Evolutionary conservation across 1,140 invertebrate species (phyloP), one percentile per base, ranked within the genome.

Genomic region (Dermatophagoides farinae): DNA sequence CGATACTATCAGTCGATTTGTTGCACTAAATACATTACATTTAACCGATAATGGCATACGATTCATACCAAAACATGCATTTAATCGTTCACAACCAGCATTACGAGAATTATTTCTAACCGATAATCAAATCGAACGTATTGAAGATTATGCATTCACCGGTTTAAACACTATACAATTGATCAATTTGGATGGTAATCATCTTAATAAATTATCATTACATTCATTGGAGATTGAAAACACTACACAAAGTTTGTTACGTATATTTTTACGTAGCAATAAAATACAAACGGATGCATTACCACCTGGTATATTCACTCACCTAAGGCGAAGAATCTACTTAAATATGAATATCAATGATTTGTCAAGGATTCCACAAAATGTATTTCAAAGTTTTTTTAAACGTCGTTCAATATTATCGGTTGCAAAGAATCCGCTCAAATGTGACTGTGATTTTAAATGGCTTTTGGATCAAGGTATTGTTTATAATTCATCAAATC

Each of bases 361-460:
- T 49, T 11, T 60, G 16, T 49, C 58, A 1, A 1, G 1, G 6
- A 18, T 60, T 47, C 12, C 23, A 11, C 12, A 25, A n/a, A 14
- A 14, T 12, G 39, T 60, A 11, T 60, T 60, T 25, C 38, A 44
- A 20, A 22, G 20, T 10, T 40, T 47, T 14, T 20, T 52, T 9
- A 20, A 14, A 11, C 41, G 58, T 2, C 25, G 39, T 18, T 18
- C 9, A 6, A 40, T 47, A 18, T n/a, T 60, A 14, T 47, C 44
- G 12, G 6, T 60, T 1, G 1, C 18, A 23, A 11, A n/a, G 16
- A 60, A 60, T 50, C 58, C 58, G 11, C 31, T 60, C 16, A 18
- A 22, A 49, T 60, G 58, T 50, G 58, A 60, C 31, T 60, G 58
- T 60, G 11, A 41, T 12, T 50, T 60, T 37, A 49, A 52, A 43